phyloP scores from a whole-genome alignment of 2,888 invertebrate species.

The Orthosia gracilis region DNA sequence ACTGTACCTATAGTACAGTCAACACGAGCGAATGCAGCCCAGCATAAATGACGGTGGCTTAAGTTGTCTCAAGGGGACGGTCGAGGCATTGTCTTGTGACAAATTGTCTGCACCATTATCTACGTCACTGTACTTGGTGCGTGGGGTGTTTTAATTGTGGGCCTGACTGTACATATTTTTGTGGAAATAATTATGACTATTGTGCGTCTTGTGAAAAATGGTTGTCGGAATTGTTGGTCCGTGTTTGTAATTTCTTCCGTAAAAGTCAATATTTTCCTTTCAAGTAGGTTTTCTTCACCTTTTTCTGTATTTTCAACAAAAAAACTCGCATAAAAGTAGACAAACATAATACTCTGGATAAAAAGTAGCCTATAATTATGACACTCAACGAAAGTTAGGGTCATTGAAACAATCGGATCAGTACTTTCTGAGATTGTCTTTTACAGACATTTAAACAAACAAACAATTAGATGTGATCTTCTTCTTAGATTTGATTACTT shows the following conservation, averaged over 20 bases:
- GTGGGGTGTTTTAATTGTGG: constrained; percentile 35
- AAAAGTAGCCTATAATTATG: no score
- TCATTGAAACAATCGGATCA: no score
- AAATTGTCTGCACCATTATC: constrained; percentile 65
- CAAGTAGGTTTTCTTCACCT: neutral
- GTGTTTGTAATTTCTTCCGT: neutral
- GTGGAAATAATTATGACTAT: neutral
- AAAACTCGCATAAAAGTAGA: no score
- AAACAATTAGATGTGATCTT: no score
- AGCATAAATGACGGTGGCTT: constrained; percentile 60
- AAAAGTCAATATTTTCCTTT: neutral
- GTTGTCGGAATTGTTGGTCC: neutral
- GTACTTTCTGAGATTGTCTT: no score
- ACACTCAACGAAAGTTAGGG: no score
- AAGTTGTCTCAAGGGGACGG: constrained; percentile 65
- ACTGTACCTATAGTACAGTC: constrained; percentile 12
- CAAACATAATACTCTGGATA: no score
- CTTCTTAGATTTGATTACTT: no score
- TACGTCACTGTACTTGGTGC: constrained; percentile 42
- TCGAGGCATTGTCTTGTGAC: constrained; percentile 61
- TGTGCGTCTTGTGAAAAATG: neutral
- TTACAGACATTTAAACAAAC: no score
- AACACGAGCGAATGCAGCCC: constrained; percentile 45
- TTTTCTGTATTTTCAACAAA: neutral
- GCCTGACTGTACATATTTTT: constrained; percentile 21